Base-by-base conservation (phyloP, 2,888 invertebrate species). In the Lasioglossum calceatum region DNA sequence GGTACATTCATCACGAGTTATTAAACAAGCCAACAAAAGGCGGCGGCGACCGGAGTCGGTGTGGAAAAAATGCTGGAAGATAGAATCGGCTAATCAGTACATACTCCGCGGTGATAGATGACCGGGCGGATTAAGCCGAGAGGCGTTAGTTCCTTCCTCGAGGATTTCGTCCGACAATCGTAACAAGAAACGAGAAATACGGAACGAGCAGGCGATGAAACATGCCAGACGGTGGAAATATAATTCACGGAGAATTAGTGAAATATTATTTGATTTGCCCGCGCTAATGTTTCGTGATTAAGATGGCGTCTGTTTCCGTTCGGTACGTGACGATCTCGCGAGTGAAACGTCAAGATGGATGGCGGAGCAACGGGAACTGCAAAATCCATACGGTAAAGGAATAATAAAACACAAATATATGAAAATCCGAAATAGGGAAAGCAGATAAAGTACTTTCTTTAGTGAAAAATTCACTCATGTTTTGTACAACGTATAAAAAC, bases 1-100 rank as follows among this genome's bases (percentile, higher is more conserved):
- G 92, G 89, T 94, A 94, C 94, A 95, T 95, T 95, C 94, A 95
- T 95, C 95, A 94, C 94, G 92, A 94, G 94, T 95, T 95, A 95
- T 95, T 95, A 94, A 95, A 94, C 94, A 93, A 93, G 93, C 92
- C 92, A 94, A 95, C 94, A 95, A 95, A 94, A 93, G 93, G 91
- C 92, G 90, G 92, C 91, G 90, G 88, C 77, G 89, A 91, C 92
- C 90, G 84, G 89, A 91, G 91, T 92, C 93, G 91, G 93, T 90
- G 93, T 54, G 50, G 84, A 90, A 89, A 90, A 83, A 90, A 93
- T 74, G 93, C 92, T 92, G 93, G 91, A 91, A 95, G 94, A 94
- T 94, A 94, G 94, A 95, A 94, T 94, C 94, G 93, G 90, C 93
- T 94, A 94, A 94, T 94, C 94, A 93, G 94, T 93, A 93, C 93